Percentiles rank a stretch among this genome's conserved stretches.
Conservation (phyloP, 2,888 invertebrate genomes). For the Lamproptera curius region DNA sequence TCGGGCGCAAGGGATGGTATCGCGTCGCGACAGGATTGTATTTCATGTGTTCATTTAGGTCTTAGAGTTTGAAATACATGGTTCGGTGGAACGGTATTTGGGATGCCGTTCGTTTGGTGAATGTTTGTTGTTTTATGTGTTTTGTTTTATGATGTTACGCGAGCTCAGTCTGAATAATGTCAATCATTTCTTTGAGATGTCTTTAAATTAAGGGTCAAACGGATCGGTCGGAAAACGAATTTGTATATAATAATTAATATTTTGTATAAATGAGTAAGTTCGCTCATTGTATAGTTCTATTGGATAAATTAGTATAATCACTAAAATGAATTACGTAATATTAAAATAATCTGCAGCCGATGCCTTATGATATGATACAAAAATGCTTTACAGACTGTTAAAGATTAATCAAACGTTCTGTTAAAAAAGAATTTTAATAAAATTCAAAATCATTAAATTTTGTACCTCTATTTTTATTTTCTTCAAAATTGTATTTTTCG, state of each 20-base stretch:
- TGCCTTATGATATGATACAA: constrained; percentile 18
- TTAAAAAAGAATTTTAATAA: constrained; percentile 2
- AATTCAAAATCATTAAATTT: too few species aligned
- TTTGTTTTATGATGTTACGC: constrained; percentile 65
- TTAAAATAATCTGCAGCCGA: constrained; percentile 13
- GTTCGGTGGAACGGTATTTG: constrained; percentile 55
- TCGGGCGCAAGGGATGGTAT: constrained; percentile 41
- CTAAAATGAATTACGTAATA: constrained; percentile 17
- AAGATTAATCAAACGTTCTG: constrained; percentile 6
- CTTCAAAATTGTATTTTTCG: too few species aligned
- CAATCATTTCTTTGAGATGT: constrained; percentile 69
- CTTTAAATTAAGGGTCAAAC: constrained; percentile 31
- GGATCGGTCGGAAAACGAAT: constrained; percentile 28
- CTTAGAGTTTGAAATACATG: constrained; percentile 69
- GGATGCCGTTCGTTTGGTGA: constrained; percentile 58
- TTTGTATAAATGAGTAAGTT: constrained; percentile 30
- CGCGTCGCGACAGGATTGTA: constrained; percentile 61
- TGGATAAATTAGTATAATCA: constrained; percentile 21
- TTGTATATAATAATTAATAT: constrained; percentile 33
- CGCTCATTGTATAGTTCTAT: constrained; percentile 27
- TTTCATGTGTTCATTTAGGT: constrained; percentile 78
- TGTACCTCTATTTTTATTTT: too few species aligned
- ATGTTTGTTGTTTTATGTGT: constrained; percentile 73
- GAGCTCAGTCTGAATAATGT: constrained; percentile 74
- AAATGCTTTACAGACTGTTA: constrained; percentile 4